Evolutionary conservation across 2,888 invertebrate genomes (phyloP).

Genomic region (Tipula unca): DNA sequence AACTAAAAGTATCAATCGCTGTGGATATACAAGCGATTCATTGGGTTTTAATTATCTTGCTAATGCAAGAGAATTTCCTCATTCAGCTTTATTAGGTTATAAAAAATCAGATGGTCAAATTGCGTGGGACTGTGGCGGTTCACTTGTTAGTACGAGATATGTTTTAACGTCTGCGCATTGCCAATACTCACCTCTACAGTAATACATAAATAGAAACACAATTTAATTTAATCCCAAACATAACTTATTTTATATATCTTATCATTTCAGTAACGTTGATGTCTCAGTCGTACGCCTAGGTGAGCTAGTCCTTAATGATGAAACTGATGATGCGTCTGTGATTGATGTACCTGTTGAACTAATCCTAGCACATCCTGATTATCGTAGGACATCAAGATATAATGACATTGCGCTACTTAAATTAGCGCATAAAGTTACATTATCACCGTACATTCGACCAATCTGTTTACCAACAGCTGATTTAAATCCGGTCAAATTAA

Average conservation of each 20-base stretch:
- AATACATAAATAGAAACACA: not conserved
- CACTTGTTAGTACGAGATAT: slow-evolving; percentile 47
- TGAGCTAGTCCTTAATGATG: slow-evolving; percentile 34
- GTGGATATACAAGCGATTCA: not conserved
- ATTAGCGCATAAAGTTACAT: slow-evolving; percentile 32
- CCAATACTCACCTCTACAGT: slow-evolving; percentile 25
- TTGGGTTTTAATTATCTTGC: slow-evolving; percentile 28
- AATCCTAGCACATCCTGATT: slow-evolving; percentile 41
- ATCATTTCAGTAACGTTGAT: slow-evolving; percentile 24
- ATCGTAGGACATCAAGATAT: slow-evolving; percentile 37
- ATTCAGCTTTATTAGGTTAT: slow-evolving; percentile 30
- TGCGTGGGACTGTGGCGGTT: slow-evolving; percentile 49
- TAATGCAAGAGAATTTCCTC: slow-evolving; percentile 33
- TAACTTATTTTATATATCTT: slow-evolving; percentile 9
- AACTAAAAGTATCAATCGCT: not conserved
- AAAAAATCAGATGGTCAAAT: slow-evolving; percentile 23
- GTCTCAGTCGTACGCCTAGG: slow-evolving; percentile 36
- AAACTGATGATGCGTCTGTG: slow-evolving; percentile 32
- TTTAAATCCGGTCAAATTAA: slow-evolving; percentile 29
- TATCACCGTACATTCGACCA: slow-evolving; percentile 35
- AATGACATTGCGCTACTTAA: slow-evolving; percentile 45
- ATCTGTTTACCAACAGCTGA: slow-evolving; percentile 33
- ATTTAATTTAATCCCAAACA: not conserved
- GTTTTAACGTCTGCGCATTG: slow-evolving; percentile 56
- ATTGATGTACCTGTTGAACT: slow-evolving; percentile 34